These are phyloP conservation scores for Blastobasis adustella DNA, from an alignment of 2,888 invertebrate genomes.

Conservation along the genomic window DNA sequence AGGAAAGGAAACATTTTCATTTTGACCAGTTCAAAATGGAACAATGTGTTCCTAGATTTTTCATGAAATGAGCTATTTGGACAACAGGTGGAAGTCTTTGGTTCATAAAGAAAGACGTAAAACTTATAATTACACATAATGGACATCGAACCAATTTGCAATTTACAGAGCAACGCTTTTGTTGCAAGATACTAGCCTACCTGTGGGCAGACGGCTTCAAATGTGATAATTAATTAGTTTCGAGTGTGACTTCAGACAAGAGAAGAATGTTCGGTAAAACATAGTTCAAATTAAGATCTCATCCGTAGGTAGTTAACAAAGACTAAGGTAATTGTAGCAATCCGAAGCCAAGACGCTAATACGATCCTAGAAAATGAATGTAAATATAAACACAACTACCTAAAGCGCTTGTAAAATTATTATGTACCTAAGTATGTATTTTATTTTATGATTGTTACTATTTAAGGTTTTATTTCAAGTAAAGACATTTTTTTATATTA, in stretches of 20 bases:
- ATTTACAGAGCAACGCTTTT: too few relatives aligned
- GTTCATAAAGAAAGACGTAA: too few relatives aligned
- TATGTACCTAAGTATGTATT: neutral
- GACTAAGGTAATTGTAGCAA: constrained; percentile 63
- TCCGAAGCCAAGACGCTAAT: constrained; percentile 69
- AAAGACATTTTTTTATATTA: constrained; percentile 26
- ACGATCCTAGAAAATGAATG: neutral
- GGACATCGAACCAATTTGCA: too few relatives aligned
- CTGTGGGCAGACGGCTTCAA: constrained; percentile 16
- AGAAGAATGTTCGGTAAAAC: constrained; percentile 53
- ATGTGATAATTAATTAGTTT: constrained; percentile 67
- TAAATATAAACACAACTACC: neutral
- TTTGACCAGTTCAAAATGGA: too few relatives aligned
- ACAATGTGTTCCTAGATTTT: too few relatives aligned
- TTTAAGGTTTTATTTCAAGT: constrained; percentile 12
- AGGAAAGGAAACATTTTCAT: too few relatives aligned
- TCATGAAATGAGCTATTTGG: too few relatives aligned
- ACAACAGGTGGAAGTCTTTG: too few relatives aligned
- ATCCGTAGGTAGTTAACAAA: constrained; percentile 65
- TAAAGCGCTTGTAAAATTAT: constrained; percentile 1
- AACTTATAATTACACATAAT: too few relatives aligned
- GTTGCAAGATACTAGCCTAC: too few relatives aligned
- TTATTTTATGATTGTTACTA: neutral
- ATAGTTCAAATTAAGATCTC: constrained; percentile 74
- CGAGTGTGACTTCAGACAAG: constrained; percentile 45